Evolutionary conservation across 2,888 invertebrate genomes (phyloP), one percentile per base, ranked within the genome.

Genomic region (Chymomyza amoena): DNA sequence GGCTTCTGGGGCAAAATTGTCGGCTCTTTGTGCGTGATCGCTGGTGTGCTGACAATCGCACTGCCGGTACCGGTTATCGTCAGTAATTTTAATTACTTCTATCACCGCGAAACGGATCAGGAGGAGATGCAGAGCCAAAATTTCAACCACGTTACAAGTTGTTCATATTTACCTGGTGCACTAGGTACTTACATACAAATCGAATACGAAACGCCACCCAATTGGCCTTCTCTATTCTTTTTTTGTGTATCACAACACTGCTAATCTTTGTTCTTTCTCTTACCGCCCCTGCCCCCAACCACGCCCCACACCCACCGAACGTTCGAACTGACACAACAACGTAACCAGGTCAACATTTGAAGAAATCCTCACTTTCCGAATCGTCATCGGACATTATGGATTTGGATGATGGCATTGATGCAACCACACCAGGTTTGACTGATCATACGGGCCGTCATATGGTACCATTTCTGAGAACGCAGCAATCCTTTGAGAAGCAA

Each of bases 61-160:
- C 95, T 99, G 90, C 98, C 99, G 81, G 99, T 99, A 91, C 99
- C 99, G 89, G 99, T 99, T 93, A 99, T 99, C 94, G 99, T 99
- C 91, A 98, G 98, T 93, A 99, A 99, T 94, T 99, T 99, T 96
- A 99, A 99, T 94, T 99, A 99, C 94, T 99, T 99, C 95, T 99
- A 99, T 94, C 99, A 99, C 93, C 96, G 99, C 90, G 99, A 99
- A 94, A 98, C 98, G 90, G 99, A 99, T 93, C 98, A 98, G 93
- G 98, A 99, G 92, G 98, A 99, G 93, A 97, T 98, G 97, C 98
- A 98, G 94, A 98, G 98, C 90, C 97, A 97, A 93, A 98, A 98
- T 94, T 98, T 98, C 94, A 98, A 98, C 93, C 98, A 98, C 93
- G 98, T 98, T 93, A 97, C 97, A 92, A 97, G 97, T 93, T 98